Evolutionary conservation across 1,140 invertebrate genomes (phyloP).

Genomic region (Paracyclopina nana): DNA sequence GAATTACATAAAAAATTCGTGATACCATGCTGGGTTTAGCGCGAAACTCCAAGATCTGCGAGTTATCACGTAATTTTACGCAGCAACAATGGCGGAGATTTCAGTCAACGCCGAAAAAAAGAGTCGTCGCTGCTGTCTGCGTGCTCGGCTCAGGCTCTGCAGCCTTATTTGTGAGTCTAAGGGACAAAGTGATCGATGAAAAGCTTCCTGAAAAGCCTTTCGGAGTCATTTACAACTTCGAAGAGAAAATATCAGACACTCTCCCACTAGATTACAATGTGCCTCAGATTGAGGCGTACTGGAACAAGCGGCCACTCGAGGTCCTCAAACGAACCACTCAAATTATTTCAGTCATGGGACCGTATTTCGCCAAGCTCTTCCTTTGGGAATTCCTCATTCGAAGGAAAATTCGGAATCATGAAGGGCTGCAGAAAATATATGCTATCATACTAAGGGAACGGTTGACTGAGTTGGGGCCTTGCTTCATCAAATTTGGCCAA

Average conservation of each 20-base stretch:
- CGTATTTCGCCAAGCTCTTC: constrained; percentile 5
- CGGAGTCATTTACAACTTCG: not conserved
- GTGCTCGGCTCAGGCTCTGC: too few species aligned
- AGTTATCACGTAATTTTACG: too few species aligned
- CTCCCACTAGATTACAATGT: not conserved
- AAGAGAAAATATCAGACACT: not conserved
- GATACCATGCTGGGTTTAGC: too few species aligned
- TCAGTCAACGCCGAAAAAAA: too few species aligned
- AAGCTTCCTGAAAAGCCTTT: too few species aligned
- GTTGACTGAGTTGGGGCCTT: constrained; percentile 9
- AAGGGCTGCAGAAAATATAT: constrained; percentile 9
- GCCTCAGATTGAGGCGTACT: not conserved
- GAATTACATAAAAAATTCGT: too few species aligned
- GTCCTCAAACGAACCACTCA: not conserved
- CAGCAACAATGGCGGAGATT: too few species aligned
- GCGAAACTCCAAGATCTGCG: too few species aligned
- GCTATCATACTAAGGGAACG: not conserved
- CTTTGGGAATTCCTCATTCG: constrained; percentile 7
- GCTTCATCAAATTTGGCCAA: constrained; percentile 12
- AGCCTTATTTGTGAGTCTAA: too few species aligned
- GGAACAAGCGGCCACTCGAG: not conserved
- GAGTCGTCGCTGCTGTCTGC: too few species aligned
- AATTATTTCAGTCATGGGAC: not conserved
- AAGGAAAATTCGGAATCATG: constrained; percentile 8
- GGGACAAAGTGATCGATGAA: too few species aligned